Evolutionary conservation across 2,797 vertebrate species (phyloP).

Genomic region (Microtus obscurus): DNA sequence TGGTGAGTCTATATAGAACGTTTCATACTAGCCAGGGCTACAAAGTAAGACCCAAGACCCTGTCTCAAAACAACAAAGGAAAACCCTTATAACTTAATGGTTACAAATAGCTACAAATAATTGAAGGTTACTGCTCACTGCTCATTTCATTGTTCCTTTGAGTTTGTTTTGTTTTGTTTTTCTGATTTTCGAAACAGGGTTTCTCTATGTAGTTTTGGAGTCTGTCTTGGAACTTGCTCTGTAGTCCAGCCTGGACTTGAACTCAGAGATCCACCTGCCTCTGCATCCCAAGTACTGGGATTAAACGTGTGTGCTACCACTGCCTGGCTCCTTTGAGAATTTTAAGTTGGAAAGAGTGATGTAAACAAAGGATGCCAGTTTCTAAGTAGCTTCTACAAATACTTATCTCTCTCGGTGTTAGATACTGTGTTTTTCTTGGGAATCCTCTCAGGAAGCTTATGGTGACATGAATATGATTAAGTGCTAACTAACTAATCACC

Average conservation of each 20-base stretch:
- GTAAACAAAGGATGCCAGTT: conserved; percentile 35
- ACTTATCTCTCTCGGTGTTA: not conserved
- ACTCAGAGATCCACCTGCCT: too few species aligned
- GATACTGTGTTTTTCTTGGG: not conserved
- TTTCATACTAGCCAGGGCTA: not conserved
- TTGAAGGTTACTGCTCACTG: not conserved
- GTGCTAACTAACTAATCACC: conserved; percentile 16
- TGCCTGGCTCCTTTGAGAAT: not conserved
- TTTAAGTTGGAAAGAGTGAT: conserved; percentile 25
- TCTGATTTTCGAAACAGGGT: too few species aligned
- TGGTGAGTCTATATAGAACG: not conserved
- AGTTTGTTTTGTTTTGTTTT: not conserved
- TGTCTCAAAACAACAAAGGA: not conserved
- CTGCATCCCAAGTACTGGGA: too few species aligned
- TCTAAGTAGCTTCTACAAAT: conserved; percentile 33
- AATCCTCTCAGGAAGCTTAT: conserved; percentile 16
- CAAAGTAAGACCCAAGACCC: not conserved
- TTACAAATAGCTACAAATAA: conserved; percentile 35
- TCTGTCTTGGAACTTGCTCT: too few species aligned
- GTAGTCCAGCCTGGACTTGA: too few species aligned
- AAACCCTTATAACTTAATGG: conserved; percentile 1
- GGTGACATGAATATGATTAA: not conserved
- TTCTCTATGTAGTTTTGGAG: too few species aligned
- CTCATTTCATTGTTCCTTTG: conserved; percentile 35
- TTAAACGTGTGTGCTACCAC: too few species aligned